These are phyloP conservation scores for Cryptocephalus primarius DNA, from an alignment of 2,888 invertebrate genomes.

Conservation along the genomic window DNA sequence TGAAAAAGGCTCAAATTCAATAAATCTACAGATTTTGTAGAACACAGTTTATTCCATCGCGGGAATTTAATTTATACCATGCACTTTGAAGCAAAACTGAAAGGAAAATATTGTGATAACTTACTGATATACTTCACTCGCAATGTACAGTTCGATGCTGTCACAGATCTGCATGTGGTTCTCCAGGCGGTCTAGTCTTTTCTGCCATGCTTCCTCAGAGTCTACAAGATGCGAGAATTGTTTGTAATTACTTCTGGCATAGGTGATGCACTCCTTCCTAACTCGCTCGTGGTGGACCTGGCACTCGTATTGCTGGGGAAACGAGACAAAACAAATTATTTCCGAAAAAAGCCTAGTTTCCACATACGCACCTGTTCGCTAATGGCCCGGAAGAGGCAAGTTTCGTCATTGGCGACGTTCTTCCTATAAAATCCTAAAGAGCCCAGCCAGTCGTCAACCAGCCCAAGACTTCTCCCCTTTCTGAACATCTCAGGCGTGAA, in stretches of 20 bases:
- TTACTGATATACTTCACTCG: constrained; percentile 30
- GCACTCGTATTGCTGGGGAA: constrained; percentile 43
- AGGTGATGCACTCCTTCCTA: constrained; percentile 61
- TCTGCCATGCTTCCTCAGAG: constrained; percentile 21
- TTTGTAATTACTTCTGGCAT: constrained; percentile 50
- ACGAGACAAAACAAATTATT: neutral
- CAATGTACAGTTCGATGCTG: constrained; percentile 31
- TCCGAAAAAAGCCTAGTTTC: neutral
- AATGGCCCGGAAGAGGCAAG: constrained; percentile 78
- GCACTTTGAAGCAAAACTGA: too few species aligned
- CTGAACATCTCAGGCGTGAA: constrained; percentile 4
- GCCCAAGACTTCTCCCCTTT: constrained; percentile 30
- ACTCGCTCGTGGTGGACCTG: constrained; percentile 67
- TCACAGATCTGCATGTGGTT: constrained; percentile 36
- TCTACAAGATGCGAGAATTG: constrained; percentile 44
- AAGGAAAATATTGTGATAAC: constrained; percentile 1
- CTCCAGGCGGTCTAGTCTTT: constrained; percentile 27
- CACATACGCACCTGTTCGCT: constrained; percentile 60
- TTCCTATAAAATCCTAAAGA: constrained; percentile 74
- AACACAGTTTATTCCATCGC: too few species aligned
- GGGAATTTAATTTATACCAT: too few species aligned
- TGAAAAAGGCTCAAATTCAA: too few species aligned
- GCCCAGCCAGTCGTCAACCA: constrained; percentile 67
- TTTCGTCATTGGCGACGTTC: constrained; percentile 78
- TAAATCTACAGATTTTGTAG: too few species aligned